Evolutionary conservation across 1,140 invertebrate species (phyloP).

Genomic region (Papilio machaon): DNA sequence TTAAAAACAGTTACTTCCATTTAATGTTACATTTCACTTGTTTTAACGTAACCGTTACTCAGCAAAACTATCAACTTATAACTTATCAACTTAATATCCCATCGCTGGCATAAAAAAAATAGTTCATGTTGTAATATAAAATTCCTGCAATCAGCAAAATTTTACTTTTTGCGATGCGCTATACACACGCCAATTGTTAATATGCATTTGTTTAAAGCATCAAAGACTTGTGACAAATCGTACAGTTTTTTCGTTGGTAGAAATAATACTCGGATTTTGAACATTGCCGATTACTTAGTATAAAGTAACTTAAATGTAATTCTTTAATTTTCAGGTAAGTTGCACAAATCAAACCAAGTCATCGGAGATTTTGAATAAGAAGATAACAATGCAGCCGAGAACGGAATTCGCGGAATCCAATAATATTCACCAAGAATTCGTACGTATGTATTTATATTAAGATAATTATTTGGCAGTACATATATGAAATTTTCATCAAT

Average conservation of each 20-base stretch:
- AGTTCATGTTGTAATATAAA: not conserved
- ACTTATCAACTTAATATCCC: not conserved
- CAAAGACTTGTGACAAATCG: not conserved
- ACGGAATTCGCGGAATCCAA: not conserved
- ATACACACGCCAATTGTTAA: not conserved
- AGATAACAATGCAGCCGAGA: not conserved
- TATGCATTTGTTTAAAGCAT: not conserved
- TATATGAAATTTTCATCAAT: not conserved
- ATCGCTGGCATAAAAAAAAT: not conserved
- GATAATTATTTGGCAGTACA: not conserved
- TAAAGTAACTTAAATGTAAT: not conserved
- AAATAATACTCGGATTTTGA: not conserved
- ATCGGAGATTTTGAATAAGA: not conserved
- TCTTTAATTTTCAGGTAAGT: conserved; percentile 37
- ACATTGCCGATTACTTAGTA: not conserved
- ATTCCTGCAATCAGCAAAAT: not conserved
- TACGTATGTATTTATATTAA: not conserved
- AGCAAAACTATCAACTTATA: not conserved
- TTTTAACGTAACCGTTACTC: too few species aligned
- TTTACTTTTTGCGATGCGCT: not conserved
- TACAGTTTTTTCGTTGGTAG: not conserved
- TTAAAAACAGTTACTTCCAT: too few species aligned
- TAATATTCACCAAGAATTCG: not conserved
- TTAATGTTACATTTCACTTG: too few species aligned
- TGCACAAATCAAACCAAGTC: not conserved